Evolutionary conservation across 2,797 vertebrate species (phyloP).

Genomic region (Leptoclinus maculatus): DNA sequence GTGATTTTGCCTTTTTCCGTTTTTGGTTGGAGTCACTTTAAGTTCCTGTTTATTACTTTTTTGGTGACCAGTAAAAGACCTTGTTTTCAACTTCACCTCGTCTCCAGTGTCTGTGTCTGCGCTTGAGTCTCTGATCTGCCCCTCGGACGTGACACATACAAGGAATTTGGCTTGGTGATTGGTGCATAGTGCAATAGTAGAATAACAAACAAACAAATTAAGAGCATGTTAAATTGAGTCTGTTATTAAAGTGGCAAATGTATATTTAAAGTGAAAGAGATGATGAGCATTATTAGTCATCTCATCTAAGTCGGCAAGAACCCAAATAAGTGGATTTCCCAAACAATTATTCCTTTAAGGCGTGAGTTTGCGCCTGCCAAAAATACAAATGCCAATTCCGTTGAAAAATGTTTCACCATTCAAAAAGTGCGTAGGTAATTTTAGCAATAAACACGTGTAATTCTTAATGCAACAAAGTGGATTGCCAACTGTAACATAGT

Average conservation of each 20-base stretch:
- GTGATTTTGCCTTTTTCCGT: too few relatives aligned
- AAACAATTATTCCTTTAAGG: not conserved
- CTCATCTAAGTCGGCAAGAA: not conserved
- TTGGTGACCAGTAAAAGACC: too few relatives aligned
- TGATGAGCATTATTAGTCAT: not conserved
- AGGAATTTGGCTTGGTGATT: not conserved
- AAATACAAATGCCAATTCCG: not conserved
- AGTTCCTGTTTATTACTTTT: too few relatives aligned
- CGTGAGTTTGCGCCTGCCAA: not conserved
- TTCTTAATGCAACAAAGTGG: not conserved
- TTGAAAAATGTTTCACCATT: not conserved
- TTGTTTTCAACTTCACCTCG: too few relatives aligned
- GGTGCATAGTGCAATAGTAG: not conserved
- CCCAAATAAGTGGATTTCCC: not conserved
- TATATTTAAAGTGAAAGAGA: not conserved
- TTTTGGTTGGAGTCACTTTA: too few relatives aligned
- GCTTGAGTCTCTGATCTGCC: too few relatives aligned
- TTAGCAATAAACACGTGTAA: not conserved
- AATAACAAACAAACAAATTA: not conserved
- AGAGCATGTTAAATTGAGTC: not conserved
- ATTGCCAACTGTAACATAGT: not conserved
- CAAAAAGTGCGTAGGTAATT: not conserved
- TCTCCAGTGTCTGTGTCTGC: too few relatives aligned
- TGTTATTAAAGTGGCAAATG: not conserved
- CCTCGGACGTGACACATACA: too few relatives aligned